These are phyloP conservation scores for Brachionus sp. DNA, from an alignment of 1,140 invertebrate genomes.

Conservation along the genomic window DNA sequence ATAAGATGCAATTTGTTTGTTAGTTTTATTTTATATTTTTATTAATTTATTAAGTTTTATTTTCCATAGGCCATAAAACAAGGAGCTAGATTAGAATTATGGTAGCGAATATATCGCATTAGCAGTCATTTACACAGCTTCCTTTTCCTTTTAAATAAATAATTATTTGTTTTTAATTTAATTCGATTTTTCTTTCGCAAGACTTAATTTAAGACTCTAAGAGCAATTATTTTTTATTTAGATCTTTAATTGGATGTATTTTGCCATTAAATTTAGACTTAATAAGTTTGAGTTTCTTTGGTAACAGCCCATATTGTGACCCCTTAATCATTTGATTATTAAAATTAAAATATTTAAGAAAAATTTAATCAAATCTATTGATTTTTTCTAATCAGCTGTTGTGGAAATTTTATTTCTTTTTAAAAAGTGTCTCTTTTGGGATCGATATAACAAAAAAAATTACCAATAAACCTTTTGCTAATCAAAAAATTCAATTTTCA, in stretches of 20 bases:
- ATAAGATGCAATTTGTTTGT: no score
- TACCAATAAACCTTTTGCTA: no score
- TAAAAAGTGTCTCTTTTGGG: no score
- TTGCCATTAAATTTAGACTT: background rate
- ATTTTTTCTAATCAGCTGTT: no score
- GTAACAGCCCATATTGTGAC: background rate
- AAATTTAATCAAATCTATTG: background rate
- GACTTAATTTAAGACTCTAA: background rate
- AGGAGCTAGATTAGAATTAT: background rate
- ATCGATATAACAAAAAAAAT: no score
- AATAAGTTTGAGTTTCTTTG: background rate
- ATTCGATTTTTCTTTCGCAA: background rate
- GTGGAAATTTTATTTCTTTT: no score
- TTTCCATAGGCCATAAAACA: background rate
- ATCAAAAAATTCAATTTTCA: no score
- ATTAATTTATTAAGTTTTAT: background rate
- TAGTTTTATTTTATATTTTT: no score
- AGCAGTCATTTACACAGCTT: background rate
- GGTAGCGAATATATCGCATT: background rate
- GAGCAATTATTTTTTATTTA: background rate
- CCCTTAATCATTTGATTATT: background rate
- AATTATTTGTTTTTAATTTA: slow-evolving; percentile 7
- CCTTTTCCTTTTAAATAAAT: background rate
- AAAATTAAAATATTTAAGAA: background rate
- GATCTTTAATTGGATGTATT: background rate